phyloP scores from a whole-genome alignment of 53 echinoderm and acorn worm species.

The Glandiceps talaboti region DNA sequence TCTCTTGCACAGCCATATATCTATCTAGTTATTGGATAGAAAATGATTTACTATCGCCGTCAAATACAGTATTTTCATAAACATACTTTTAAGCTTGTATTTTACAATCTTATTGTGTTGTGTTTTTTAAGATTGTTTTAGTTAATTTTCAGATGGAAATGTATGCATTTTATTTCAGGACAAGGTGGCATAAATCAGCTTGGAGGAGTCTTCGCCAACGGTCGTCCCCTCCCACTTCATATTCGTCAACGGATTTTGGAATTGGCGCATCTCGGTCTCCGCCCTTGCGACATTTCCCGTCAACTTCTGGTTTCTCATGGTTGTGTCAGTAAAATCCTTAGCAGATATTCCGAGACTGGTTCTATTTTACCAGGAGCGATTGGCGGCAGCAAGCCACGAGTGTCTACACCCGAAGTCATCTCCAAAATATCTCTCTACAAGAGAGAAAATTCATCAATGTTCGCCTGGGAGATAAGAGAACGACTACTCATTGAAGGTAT shows the following conservation, averaged over 20 bases:
- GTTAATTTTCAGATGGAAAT: too few relatives aligned
- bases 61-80: too few relatives aligned
- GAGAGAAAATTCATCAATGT: slow-evolving; percentile 77
- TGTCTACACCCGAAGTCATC: slow-evolving; percentile 73
- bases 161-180: too few relatives aligned
- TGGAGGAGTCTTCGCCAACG: slow-evolving; percentile 87
- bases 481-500: slow-evolving; percentile 49
- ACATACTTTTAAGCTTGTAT: too few relatives aligned
- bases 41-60: too few relatives aligned
- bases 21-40: too few relatives aligned
- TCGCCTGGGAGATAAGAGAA: slow-evolving; percentile 97
- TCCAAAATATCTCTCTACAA: slow-evolving; percentile 52
- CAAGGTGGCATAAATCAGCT: slow-evolving; percentile 84
- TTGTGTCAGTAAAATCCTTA: slow-evolving; percentile 85
- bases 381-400: slow-evolving; percentile 58
- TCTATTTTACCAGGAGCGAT: slow-evolving; percentile 59
- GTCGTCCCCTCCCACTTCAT: slow-evolving; percentile 76
- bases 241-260: slow-evolving; percentile 77
- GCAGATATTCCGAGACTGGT: slow-evolving; percentile 57
- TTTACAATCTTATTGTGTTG: too few relatives aligned
- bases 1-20: too few relatives aligned
- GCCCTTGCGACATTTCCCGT: slow-evolving; percentile 87
- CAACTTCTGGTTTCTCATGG: slow-evolving; percentile 92
- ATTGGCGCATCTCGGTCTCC: slow-evolving; percentile 74
- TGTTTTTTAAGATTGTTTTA: too few relatives aligned